Base-by-base conservation (phyloP, 2,797 vertebrate species). In the Tauraco hartlaubi region DNA sequence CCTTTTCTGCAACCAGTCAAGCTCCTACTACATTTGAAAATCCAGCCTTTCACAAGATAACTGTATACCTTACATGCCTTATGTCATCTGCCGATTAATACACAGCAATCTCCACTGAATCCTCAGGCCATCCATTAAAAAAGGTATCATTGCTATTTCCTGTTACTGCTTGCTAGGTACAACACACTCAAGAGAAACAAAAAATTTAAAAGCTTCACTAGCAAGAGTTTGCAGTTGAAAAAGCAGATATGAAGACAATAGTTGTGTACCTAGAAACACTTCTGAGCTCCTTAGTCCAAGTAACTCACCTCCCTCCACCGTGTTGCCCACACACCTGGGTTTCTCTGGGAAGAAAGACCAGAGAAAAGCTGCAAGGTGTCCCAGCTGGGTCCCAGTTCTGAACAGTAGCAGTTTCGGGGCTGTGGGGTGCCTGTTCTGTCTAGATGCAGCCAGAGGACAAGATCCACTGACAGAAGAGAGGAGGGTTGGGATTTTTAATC, bases 401-500 rank as follows among this genome's bases (percentile, higher is more conserved):
- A 80, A 28, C 5, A 84, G 48, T 1, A 44, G 95, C 58, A 86
- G 69, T 55, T 46, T 78, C 1, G 0, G 62, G 83, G 55, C 79
- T 81, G 59, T 74, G 43, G 58, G 52, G 55, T 94, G 73, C 63
- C 41, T 59, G 51, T 41, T 83, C 91, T 26, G 76, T 74, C 88
- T 92, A 79, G 49, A 52, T 87, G 67, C 68, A 91, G 75, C 52
- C 64, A 91, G 80, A 88, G 77, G 77, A 89, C 43, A 67, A 63
- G 79, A 69, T 84, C 59, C 77, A 88, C 93, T 95, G 92, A 79
- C 55, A 82, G 91, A 92, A 76, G 94, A 73, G 91, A 73, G 59
- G 90, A 93, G 91, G 91, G 92, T 54, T 92, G 90, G 67, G 85
- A 86, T 96, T 95, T 96, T 94, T 90, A 92, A 90, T 95, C 68